Conservation (phyloP, 2,113 vertebrate species). For the Callorhinus ursinus region DNA sequence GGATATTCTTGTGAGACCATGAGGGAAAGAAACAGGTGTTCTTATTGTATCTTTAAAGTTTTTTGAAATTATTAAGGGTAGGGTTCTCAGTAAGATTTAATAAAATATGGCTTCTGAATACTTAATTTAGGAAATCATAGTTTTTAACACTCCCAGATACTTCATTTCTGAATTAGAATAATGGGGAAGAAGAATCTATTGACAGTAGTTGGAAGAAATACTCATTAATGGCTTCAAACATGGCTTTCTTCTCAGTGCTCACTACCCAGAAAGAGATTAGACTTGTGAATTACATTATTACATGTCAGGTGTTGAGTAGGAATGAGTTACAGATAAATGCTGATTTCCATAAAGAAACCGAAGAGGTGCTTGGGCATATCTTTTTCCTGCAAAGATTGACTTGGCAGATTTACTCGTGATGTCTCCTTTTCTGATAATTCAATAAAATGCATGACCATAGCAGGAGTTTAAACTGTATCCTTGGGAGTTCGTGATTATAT, state of each 20-base stretch:
- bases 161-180: constrained; percentile 54
- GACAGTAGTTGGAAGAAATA: constrained; percentile 43
- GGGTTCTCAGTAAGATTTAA: constrained; percentile 23
- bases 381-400: not conserved
- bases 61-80: constrained; percentile 35
- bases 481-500: not conserved
- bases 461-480: constrained; percentile 10
- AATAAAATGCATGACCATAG: not conserved
- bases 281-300: not conserved
- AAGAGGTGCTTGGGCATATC: not conserved
- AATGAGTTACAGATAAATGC: not conserved
- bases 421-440: constrained; percentile 32
- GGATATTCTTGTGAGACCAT: not conserved
- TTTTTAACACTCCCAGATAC: constrained; percentile 38
- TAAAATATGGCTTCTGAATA: constrained; percentile 25
- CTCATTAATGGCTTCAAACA: not conserved
- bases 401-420: constrained; percentile 10
- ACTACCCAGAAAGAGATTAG: not conserved
- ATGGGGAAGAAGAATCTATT: constrained; percentile 9
- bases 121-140: constrained; percentile 30
- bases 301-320: not conserved
- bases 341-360: constrained; percentile 26
- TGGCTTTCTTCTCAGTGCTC: constrained; percentile 22
- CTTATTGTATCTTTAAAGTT: constrained; percentile 25
- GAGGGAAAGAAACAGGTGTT: constrained; percentile 55